Conservation (phyloP, 2,888 invertebrate genomes). For the Phalangium opilio region DNA sequence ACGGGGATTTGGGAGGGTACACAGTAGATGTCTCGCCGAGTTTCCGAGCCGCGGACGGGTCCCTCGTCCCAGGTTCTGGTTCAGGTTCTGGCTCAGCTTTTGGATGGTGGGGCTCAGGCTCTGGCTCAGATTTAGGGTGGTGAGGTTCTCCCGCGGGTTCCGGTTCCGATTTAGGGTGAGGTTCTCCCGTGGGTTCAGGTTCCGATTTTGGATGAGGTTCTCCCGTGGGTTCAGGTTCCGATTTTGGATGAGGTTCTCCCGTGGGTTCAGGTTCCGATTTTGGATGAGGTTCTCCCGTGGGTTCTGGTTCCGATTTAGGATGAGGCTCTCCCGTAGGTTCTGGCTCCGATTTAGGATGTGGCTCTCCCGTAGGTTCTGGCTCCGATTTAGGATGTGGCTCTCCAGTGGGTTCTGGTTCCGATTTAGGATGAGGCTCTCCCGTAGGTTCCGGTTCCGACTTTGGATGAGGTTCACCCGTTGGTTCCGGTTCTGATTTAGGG, state of each 20-base stretch:
- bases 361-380: too few relatives aligned
- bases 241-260: constrained; percentile 1
- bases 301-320: constrained; percentile 3
- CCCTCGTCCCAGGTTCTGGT: constrained; percentile 22
- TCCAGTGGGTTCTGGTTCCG: constrained; percentile 23
- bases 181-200: constrained; percentile 22
- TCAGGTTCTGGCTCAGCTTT: constrained; percentile 26
- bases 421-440: constrained; percentile 19
- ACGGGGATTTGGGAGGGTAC: constrained; percentile 28
- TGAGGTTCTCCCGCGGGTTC: constrained; percentile 10
- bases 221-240: constrained; percentile 23
- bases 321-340: neutral
- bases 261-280: constrained; percentile 27
- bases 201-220: constrained; percentile 23
- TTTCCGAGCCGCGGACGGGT: constrained; percentile 8
- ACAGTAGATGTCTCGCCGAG: neutral
- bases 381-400: constrained; percentile 23
- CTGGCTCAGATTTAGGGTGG: constrained; percentile 24
- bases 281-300: constrained; percentile 21
- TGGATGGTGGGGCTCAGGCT: constrained; percentile 20
- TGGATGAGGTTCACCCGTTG: constrained; percentile 23
- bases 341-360: constrained; percentile 26
- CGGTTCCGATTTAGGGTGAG: constrained; percentile 16
- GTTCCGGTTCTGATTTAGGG: constrained; percentile 16
- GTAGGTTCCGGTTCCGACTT: too few relatives aligned